Conservation (phyloP, 2,797 vertebrate genomes). For the Semaprochilodus insignis region DNA sequence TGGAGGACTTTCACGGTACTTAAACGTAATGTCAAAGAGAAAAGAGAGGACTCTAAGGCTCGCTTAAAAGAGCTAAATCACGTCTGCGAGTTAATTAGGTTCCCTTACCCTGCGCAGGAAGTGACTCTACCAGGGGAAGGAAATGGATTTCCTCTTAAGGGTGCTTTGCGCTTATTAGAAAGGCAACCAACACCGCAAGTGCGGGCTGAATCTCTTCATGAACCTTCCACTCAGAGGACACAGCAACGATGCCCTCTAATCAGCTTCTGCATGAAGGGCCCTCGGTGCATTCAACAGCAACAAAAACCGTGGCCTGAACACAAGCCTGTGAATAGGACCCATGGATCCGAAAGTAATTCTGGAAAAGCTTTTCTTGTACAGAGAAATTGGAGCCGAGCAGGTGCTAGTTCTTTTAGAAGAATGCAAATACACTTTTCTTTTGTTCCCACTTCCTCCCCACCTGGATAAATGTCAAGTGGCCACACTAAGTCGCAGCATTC, state of each 20-base stretch:
- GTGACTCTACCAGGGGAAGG: slow-evolving; percentile 11
- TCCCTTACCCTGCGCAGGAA: slow-evolving; percentile 32
- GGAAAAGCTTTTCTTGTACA: not conserved
- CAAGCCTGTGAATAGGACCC: not conserved
- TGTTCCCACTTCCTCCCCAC: not conserved
- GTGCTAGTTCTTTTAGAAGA: not conserved
- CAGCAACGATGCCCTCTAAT: not conserved
- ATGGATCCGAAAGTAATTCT: not conserved
- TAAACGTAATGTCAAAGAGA: slow-evolving; percentile 32
- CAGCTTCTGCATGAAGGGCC: not conserved
- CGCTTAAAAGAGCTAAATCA: slow-evolving; percentile 50
- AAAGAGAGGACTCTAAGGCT: slow-evolving; percentile 38
- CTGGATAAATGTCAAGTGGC: slow-evolving; percentile 32
- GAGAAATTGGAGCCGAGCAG: not conserved
- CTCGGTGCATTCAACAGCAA: not conserved
- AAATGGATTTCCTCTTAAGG: slow-evolving; percentile 33
- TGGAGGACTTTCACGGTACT: slow-evolving; percentile 25
- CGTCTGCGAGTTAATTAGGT: slow-evolving; percentile 44
- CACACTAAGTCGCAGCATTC: slow-evolving; percentile 16
- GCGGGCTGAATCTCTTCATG: not conserved
- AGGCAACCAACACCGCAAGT: not conserved
- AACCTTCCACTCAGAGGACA: slow-evolving; percentile 6
- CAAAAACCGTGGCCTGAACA: not conserved
- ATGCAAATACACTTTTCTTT: not conserved
- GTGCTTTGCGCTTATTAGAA: slow-evolving; percentile 24